Base-by-base conservation (phyloP, 2,113 vertebrate genomes). In the Petrocephalus microphthalmus region DNA sequence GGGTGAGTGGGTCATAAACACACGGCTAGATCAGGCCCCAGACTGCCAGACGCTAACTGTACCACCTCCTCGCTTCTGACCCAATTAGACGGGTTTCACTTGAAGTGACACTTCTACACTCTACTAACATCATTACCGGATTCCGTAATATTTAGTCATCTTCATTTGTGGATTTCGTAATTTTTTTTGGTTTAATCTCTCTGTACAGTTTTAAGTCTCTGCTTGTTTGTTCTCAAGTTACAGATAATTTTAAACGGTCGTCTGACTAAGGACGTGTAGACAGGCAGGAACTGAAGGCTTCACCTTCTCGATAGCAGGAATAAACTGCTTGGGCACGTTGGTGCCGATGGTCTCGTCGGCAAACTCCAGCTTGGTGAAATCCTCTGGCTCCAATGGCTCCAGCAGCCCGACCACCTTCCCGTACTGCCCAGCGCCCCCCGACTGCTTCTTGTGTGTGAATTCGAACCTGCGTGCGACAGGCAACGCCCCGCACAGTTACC, bases 361-460 rank as follows among this genome's bases (percentile, higher is more conserved):
- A 91, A 99, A 99, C 85, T 99, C 98, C 89, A 99, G 0, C 60
- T 97, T 98, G 0, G 96, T 99, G 94, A 92, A 95, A 88, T 95
- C 87, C 52, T 99, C 97, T 0, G 93, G 82, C 0, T 97, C 95
- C 91, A 99, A 92, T 56, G 98, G 97, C 92, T 99, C 97, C 0
- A 99, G 92, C 8, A 95, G 91, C 0, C 98, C 98, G 0, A 95
- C 95, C 0, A 99, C 98, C 93, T 98, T 99, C 42, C 98, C 98
- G 0, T 94, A 99, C 92, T 99, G 98, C 1, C 98, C 98, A 0
- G 98, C 96, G 22, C 98, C 98, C 0, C 98, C 98, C 0, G 94
- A 94, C 91, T 99, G 98, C 87, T 95, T 99, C 94, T 99, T 99
- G 90, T 99, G 98, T 1, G 96, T 99, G 89, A 95, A 99, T 1